phyloP scores from a whole-genome alignment of 2,797 vertebrate species.

The Rhinogobio ventralis region DNA sequence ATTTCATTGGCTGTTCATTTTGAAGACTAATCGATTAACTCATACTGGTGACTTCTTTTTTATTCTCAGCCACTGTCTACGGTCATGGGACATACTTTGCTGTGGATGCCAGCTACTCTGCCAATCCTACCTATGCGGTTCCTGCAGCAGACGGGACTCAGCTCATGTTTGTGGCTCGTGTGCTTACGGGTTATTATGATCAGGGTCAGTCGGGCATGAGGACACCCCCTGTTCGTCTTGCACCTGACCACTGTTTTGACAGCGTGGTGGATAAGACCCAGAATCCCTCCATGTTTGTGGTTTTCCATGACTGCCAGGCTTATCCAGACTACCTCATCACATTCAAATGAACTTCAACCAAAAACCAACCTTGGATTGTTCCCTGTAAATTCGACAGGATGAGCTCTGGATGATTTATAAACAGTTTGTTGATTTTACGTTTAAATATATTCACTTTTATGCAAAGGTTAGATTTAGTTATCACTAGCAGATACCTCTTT shows the following conservation, averaged over 20 bases:
- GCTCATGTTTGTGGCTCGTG: constrained; percentile 72
- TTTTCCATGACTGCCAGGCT: constrained; percentile 73
- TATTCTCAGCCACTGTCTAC: constrained; percentile 56
- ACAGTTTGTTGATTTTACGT: background rate
- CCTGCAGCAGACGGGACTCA: constrained; percentile 64
- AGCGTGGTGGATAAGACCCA: constrained; percentile 64
- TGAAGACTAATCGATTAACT: background rate
- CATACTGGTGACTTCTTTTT: background rate
- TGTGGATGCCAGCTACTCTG: constrained; percentile 68
- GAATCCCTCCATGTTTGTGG: constrained; percentile 68
- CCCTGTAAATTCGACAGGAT: background rate
- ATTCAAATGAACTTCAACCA: constrained; percentile 61
- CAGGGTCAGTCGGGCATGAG: constrained; percentile 52
- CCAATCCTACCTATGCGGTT: constrained; percentile 49
- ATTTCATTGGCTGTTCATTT: background rate
- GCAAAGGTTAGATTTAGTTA: background rate
- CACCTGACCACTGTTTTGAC: constrained; percentile 60
- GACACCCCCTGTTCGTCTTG: constrained; percentile 46
- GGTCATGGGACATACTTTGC: constrained; percentile 77
- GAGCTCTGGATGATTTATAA: background rate
- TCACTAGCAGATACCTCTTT: background rate
- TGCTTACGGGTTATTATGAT: constrained; percentile 69
- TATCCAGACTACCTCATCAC: constrained; percentile 77
- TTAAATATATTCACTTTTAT: background rate
- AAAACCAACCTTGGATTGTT: background rate